Percentiles rank a stretch among this genome's conserved stretches.
Conservation (phyloP, 2,113 vertebrate species). For the Amazona guildingii region DNA sequence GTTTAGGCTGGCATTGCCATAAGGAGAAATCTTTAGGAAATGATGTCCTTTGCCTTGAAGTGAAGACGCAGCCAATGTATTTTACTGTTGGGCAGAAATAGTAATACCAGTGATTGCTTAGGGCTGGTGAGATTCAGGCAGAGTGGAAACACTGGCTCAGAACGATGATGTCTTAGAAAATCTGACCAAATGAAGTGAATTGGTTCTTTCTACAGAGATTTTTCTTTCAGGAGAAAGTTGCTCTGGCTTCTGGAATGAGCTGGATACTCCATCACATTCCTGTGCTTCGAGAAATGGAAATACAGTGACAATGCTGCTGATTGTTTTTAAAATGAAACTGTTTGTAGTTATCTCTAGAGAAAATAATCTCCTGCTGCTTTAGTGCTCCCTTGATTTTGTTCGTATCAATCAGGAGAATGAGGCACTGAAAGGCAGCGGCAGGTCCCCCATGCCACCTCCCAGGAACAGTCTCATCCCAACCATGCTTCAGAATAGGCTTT, state of each 20-base stretch:
- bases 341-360: constrained; percentile 45
- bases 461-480: background rate
- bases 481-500: background rate
- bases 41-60: background rate
- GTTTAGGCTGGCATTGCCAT: background rate
- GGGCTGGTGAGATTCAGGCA: background rate
- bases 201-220: background rate
- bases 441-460: background rate
- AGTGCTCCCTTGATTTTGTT: constrained; percentile 43
- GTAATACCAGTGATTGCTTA: fast-evolving
- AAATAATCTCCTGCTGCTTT: constrained; percentile 51
- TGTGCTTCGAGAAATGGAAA: constrained; percentile 9
- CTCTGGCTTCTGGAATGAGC: background rate
- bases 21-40: background rate
- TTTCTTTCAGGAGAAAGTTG: background rate
- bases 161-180: background rate
- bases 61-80: background rate
- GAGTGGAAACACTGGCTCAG: background rate
- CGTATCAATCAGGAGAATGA: constrained; percentile 7
- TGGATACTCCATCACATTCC: background rate
- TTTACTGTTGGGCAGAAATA: background rate
- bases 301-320: background rate
- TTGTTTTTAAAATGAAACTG: constrained; percentile 46
- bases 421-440: background rate
- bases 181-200: background rate